Base-by-base conservation (phyloP, 1,140 invertebrate species). In the Musca vetustissima region DNA sequence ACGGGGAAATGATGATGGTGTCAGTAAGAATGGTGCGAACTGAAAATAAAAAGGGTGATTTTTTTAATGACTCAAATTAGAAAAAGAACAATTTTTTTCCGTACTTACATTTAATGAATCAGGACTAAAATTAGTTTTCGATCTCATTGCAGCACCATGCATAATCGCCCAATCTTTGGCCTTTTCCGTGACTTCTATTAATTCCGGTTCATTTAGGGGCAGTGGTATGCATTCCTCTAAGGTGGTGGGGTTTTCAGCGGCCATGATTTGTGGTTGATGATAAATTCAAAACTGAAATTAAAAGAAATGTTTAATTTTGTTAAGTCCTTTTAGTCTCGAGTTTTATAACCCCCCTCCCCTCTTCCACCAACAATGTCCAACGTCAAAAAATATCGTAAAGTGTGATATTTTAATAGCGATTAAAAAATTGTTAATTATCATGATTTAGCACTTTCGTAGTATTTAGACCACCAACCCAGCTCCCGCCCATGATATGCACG, bases 161-260 rank as follows among this genome's bases (percentile, higher is more conserved):
- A 93, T 92, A 17, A 93, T 77, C 0, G 91, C 90, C 90, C 91
- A 94, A 78, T 94, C 92, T 83, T 91, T 93, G 21, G 92, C 89
- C 80, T 92, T 93, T 36, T 88, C 85, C 6, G 90, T 84, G 14
- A 92, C 77, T 71, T 89, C 87, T 64, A 87, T 75, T 14, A 93
- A 80, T 19, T 85, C 77, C 43, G 88, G 83, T 15, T 87, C 80
- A 4, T 87, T 78, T 53, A 93, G 72, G n/a, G 90, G 89, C 70
- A 92, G 72, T 8, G 85, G 83, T 67, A 92, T 77, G 80, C 85
- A 86, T 15, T 85, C 75, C 17, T 82, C 72, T 24, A 86, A 28
- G n/a, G 47, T 67, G n/a, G 47, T 67, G 17, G 69, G 66, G n/a
- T 43, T 21, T 36, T 53, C 64, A 9, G 21, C 48, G 11, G 64